Evolutionary conservation across 1,140 invertebrate species (phyloP).

Genomic region (Hesperophylax magnus): DNA sequence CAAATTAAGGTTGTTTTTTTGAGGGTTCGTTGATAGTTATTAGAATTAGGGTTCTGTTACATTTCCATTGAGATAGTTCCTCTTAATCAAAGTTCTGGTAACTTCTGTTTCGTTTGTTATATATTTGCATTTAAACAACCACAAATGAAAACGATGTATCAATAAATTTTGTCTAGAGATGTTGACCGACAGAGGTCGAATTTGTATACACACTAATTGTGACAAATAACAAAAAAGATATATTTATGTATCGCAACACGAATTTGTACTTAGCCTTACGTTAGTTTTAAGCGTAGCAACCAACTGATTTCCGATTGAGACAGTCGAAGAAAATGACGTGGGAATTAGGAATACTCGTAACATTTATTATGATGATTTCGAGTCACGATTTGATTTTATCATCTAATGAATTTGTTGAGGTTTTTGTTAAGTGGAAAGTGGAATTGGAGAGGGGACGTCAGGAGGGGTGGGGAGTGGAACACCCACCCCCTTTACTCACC

Average conservation of each 20-base stretch:
- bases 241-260: constrained; percentile 48
- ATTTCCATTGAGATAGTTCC: constrained; percentile 46
- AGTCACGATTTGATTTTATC: constrained; percentile 12
- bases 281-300: constrained; percentile 49
- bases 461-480: constrained; percentile 51
- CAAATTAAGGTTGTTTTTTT: constrained; percentile 2
- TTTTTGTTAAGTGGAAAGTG: constrained; percentile 16
- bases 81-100: constrained; percentile 28
- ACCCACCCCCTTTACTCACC: constrained; percentile 12
- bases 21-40: constrained; percentile 7
- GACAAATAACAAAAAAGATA: constrained; percentile 47
- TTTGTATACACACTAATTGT: constrained; percentile 40
- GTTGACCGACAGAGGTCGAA: constrained; percentile 16
- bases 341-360: constrained; percentile 21
- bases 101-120: constrained; percentile 28
- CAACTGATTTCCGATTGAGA: constrained; percentile 2
- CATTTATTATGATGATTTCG: constrained; percentile 8
- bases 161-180: constrained; percentile 35
- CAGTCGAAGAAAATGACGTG: not conserved
- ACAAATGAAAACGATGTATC: constrained; percentile 18
- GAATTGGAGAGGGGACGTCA: too few species aligned
- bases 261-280: constrained; percentile 56
- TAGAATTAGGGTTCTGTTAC: constrained; percentile 44
- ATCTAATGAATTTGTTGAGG: constrained; percentile 18
- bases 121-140: constrained; percentile 37